Conservation (phyloP, 2,113 vertebrate genomes). For the Dermatemys mawii region DNA sequence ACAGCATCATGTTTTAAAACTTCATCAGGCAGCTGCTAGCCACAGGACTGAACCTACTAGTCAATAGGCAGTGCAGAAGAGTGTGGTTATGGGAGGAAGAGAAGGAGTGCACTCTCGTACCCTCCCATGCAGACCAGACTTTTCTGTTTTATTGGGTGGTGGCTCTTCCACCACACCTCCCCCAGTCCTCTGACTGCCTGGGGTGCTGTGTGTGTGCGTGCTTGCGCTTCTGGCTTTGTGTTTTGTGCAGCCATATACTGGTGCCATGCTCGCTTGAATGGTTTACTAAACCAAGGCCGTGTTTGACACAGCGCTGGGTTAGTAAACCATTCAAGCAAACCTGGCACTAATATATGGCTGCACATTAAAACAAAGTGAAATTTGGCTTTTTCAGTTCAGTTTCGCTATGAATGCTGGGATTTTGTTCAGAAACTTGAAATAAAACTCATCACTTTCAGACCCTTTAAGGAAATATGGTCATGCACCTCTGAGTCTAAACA, state of each 20-base stretch:
- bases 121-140: neutral
- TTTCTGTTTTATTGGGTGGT: rapidly evolving
- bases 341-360: neutral
- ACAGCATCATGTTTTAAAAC: neutral
- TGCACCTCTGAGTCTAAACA: neutral
- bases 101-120: neutral
- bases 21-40: neutral
- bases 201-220: neutral
- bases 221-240: no score
- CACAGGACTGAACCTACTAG: neutral
- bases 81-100: neutral
- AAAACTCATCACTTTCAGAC: neutral
- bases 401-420: neutral
- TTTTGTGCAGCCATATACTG: no score
- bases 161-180: neutral
- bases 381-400: neutral
- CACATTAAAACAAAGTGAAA: rapidly evolving
- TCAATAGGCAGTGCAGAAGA: neutral
- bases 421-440: neutral
- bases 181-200: neutral
- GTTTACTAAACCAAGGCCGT: no score
- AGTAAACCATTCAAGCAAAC: neutral
- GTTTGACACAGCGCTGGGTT: neutral
- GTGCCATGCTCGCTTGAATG: no score
- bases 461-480: neutral